Evolutionary conservation across 2,113 vertebrate genomes (phyloP).

Genomic region (Phodopus roborovskii): DNA sequence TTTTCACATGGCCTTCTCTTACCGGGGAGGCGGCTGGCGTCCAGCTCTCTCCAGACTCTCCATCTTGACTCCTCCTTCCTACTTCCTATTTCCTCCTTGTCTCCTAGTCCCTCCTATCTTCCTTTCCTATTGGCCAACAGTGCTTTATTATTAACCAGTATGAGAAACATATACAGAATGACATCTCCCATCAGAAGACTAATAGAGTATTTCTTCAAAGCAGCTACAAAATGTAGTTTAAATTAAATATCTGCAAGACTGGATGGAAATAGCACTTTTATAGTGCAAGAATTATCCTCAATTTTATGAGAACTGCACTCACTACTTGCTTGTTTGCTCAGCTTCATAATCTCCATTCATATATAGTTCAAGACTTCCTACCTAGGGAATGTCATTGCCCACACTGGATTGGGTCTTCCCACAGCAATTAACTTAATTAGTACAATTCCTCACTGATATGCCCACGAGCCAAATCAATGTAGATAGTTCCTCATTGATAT

Average conservation of each 20-base stretch:
- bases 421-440: neutral
- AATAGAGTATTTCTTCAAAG: constrained; percentile 8
- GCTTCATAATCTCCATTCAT: neutral
- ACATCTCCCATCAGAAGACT: too few relatives aligned
- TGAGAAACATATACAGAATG: too few relatives aligned
- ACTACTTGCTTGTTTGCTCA: neutral
- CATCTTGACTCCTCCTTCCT: too few relatives aligned
- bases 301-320: neutral
- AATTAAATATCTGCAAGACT: neutral
- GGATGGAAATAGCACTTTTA: neutral
- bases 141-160: too few relatives aligned
- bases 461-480: neutral
- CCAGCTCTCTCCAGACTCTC: too few relatives aligned
- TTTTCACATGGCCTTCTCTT: too few relatives aligned
- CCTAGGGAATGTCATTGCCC: too few relatives aligned
- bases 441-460: neutral
- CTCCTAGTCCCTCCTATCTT: too few relatives aligned
- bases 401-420: neutral
- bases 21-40: too few relatives aligned
- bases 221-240: neutral
- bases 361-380: too few relatives aligned
- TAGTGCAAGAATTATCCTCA: neutral
- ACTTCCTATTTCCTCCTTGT: too few relatives aligned
- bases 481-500: neutral
- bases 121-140: too few relatives aligned